Percentiles rank a stretch among this genome's conserved stretches.
phyloP scores from a whole-genome alignment of 64 coral and sea anemone genomes.

The Dendronephthya gigantea region DNA sequence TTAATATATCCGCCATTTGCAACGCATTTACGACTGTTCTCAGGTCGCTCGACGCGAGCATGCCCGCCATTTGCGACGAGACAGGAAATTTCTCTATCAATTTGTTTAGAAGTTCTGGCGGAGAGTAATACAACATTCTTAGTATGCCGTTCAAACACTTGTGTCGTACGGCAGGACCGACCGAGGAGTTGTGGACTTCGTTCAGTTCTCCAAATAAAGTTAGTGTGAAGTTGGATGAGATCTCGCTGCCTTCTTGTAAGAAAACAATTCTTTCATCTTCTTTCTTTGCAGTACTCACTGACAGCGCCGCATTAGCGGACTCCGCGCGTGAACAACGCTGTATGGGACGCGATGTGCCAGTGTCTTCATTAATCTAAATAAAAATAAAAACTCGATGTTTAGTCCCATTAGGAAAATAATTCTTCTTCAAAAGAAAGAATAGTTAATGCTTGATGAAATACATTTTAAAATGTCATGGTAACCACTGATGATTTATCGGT shows the following conservation, averaged over 20 bases:
- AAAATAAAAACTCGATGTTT: too few relatives aligned
- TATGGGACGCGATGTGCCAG: conserved; percentile 85
- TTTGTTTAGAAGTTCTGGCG: conserved; percentile 67
- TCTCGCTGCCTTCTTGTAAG: conserved; percentile 55
- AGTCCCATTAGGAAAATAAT: neutral
- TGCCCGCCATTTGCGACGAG: conserved; percentile 84
- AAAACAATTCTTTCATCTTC: conserved; percentile 61
- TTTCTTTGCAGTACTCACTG: conserved; percentile 46
- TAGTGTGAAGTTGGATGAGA: conserved; percentile 60
- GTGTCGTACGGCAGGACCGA: conserved; percentile 74
- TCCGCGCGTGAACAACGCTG: conserved; percentile 62
- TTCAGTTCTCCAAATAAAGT: conserved; percentile 78
- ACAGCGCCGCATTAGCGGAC: conserved; percentile 40
- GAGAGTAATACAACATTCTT: conserved; percentile 80
- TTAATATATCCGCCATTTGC: conserved; percentile 96
- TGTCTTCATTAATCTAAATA: conserved; percentile 88
- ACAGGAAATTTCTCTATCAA: conserved; percentile 79
- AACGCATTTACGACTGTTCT: conserved; percentile 84
- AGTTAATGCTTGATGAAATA: too few relatives aligned
- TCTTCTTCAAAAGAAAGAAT: too few relatives aligned
- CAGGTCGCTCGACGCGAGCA: conserved; percentile 86
- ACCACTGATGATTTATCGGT: too few relatives aligned
- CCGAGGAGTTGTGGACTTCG: conserved; percentile 92
- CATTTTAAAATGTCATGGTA: too few relatives aligned
- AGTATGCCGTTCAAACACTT: conserved; percentile 85